phyloP scores from a whole-genome alignment of 2,888 invertebrate genomes.

The Andricus quercusramuli region DNA sequence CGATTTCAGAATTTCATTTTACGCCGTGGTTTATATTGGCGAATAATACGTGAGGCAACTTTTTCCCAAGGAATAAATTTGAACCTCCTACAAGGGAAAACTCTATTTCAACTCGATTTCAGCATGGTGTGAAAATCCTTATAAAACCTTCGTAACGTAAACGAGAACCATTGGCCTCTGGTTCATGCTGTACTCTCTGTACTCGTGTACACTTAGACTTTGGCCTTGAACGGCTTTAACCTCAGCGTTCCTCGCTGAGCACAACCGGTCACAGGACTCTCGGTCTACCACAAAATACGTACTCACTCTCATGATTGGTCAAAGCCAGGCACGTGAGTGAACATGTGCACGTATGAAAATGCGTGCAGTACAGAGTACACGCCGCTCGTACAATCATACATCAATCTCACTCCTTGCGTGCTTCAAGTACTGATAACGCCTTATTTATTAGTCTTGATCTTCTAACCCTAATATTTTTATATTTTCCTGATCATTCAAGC shows the following conservation, averaged over 20 bases:
- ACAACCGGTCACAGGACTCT: conserved; percentile 70
- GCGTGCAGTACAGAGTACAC: background rate
- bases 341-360: conserved; percentile 6
- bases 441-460: background rate
- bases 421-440: background rate
- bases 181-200: conserved; percentile 34
- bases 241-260: conserved; percentile 70
- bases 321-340: conserved; percentile 47
- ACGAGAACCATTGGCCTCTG: background rate
- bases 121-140: background rate
- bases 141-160: background rate
- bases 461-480: background rate
- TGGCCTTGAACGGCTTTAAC: conserved; percentile 75
- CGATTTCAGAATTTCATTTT: background rate
- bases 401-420: background rate
- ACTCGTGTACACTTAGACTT: conserved; percentile 53
- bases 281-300: conserved; percentile 69
- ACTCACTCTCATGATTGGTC: conserved; percentile 59
- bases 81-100: background rate
- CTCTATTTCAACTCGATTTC: background rate
- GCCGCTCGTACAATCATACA: background rate
- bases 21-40: no score
- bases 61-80: no score
- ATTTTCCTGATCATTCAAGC: no score
- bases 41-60: no score